phyloP scores from a whole-genome alignment of 2,797 vertebrate species.

The Mastacembelus armatus region DNA sequence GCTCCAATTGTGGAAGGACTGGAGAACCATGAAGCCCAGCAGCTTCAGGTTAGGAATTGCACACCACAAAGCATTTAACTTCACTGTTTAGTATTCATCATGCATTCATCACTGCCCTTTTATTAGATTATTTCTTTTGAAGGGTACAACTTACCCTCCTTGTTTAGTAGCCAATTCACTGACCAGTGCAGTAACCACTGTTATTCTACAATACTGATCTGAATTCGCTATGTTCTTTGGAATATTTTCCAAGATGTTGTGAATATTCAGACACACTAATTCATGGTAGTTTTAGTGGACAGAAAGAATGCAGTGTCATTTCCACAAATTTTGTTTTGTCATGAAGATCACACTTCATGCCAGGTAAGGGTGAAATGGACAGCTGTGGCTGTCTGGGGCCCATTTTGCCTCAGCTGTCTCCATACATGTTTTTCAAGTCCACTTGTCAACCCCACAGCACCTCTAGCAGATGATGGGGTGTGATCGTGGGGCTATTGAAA shows the following conservation, averaged over 20 bases:
- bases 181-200: background rate
- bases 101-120: background rate
- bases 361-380: conserved; percentile 55
- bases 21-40: conserved; percentile 95
- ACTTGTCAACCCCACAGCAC: conserved; percentile 56
- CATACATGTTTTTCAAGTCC: conserved; percentile 44
- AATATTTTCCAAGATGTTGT: background rate
- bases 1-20: conserved; percentile 94
- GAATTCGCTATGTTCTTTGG: background rate
- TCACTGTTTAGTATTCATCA: background rate
- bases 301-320: conserved; percentile 25
- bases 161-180: background rate
- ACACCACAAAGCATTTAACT: background rate
- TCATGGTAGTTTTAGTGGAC: conserved; percentile 5
- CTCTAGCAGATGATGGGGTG: conserved; percentile 44
- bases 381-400: conserved; percentile 56
- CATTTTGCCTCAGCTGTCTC: conserved; percentile 53
- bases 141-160: too few relatives aligned
- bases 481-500: conserved; percentile 55
- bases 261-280: background rate
- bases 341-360: conserved; percentile 33
- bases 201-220: background rate
- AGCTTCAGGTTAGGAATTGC: conserved; percentile 90
- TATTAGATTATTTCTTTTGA: conserved; percentile 8
- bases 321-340: conserved; percentile 37